These are phyloP conservation scores for Camelus bactrianus DNA, from an alignment of 2,113 vertebrate genomes.

Conservation along the genomic window DNA sequence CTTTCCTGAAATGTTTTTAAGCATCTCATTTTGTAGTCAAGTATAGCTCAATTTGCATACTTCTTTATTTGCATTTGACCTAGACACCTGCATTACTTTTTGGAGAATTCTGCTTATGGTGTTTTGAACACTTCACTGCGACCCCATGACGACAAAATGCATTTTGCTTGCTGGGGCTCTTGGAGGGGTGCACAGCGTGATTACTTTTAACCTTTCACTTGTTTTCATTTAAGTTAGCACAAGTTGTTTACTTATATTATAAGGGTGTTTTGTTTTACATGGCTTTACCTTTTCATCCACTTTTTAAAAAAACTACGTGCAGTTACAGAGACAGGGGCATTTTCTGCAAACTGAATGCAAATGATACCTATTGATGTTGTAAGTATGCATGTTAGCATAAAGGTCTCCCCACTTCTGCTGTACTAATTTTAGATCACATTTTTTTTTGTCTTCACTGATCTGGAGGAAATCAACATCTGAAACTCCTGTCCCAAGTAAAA, in stretches of 20 bases:
- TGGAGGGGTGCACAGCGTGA: conserved; percentile 45
- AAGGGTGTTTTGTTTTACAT: neutral
- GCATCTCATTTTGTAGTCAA: conserved; percentile 82
- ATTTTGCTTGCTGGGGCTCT: conserved; percentile 56
- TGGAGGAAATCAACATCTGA: neutral
- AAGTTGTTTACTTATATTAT: conserved; percentile 64
- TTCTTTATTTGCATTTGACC: conserved; percentile 81
- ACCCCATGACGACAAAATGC: conserved; percentile 72
- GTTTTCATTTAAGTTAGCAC: conserved; percentile 64
- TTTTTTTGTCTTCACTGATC: neutral
- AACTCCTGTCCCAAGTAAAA: neutral
- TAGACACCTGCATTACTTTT: conserved; percentile 80
- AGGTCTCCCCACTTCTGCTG: neutral
- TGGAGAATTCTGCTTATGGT: conserved; percentile 66
- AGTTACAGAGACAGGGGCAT: neutral
- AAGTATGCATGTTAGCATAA: neutral
- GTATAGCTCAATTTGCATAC: conserved; percentile 80
- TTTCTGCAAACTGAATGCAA: conserved; percentile 44
- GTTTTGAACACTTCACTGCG: conserved; percentile 75
- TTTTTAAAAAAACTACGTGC: neutral
- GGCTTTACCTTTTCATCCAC: neutral
- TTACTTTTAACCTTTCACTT: conserved; percentile 62
- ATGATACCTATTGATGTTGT: neutral
- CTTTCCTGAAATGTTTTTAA: conserved; percentile 78
- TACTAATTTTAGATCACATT: neutral